Percentiles rank a stretch among this genome's conserved stretches.
Evolutionary conservation across 53 echinoderm and acorn worm genomes (phyloP).

Genomic region (Hippasteria phrygiana): DNA sequence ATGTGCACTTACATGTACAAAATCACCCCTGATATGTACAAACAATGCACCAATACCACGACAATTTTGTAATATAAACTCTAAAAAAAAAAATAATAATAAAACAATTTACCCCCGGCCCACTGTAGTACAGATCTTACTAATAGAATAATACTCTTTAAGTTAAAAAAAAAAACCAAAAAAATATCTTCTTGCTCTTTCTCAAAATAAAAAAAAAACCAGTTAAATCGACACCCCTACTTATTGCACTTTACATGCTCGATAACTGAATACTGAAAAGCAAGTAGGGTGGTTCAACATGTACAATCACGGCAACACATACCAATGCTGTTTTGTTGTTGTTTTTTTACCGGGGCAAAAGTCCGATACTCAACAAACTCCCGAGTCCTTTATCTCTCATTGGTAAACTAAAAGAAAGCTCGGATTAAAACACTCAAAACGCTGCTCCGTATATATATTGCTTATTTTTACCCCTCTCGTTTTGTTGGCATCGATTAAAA

Average conservation of each 20-base stretch:
- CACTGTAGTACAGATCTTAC: constrained; percentile 59
- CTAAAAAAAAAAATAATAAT: background rate
- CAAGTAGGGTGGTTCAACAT: constrained; percentile 27
- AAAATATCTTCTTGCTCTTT: background rate
- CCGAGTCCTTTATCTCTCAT: no score
- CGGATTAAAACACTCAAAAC: background rate
- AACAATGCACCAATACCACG: constrained; percentile 39
- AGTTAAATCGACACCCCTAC: constrained; percentile 14
- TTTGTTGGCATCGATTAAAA: background rate
- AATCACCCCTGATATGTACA: constrained; percentile 58
- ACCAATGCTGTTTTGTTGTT: constrained; percentile 19
- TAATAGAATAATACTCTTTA: constrained; percentile 47
- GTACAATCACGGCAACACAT: constrained; percentile 49
- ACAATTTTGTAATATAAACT: constrained; percentile 30
- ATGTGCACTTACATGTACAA: constrained; percentile 64
- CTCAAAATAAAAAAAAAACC: constrained; percentile 31
- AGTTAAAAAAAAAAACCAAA: constrained; percentile 13
- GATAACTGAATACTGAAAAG: constrained; percentile 54
- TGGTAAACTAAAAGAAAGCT: constrained; percentile 15
- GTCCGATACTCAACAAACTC: no score
- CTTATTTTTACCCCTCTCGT: background rate
- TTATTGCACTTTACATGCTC: constrained; percentile 65
- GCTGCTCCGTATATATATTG: constrained; percentile 12
- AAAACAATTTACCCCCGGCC: background rate
- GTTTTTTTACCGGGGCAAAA: no score